Base-by-base conservation (phyloP, 92 coral and sea anemone species). In the Bergia sp. region DNA sequence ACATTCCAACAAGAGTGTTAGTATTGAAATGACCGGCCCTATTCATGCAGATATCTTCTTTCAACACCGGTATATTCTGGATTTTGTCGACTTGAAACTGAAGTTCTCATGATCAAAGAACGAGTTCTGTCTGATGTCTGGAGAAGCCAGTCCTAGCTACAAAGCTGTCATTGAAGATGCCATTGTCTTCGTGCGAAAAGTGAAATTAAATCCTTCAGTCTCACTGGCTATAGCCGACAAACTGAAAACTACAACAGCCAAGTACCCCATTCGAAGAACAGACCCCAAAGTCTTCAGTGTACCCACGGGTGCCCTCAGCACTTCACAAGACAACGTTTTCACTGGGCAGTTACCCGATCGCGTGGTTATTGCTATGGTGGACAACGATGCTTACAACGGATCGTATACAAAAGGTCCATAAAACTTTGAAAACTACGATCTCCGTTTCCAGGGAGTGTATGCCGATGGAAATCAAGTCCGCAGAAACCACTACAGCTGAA, bases 201-300 rank as follows among this genome's bases (percentile, higher is more conserved):
- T 89, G n/a, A 92, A 92, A 82, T 88, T 92, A n/a, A 83, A 86
- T 37, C 90, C 92, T 4, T 91, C 89, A 37, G 88, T 89, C 18
- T 61, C 80, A 44, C 80, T 93, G 11, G 92, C 90, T 43, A 92
- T 91, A 80, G 80, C 91, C 23, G 89, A 77, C 53, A 81, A 92
- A 23, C 85, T 91, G 6, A 82, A 90, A 10, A 88, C 91, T 37
- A 89, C 89, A 53, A 76, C 96, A 0, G 93, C 93, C 90, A 93
- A 93, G 85, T 93, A 93, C 79, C 92, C 93, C 1, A 89, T 93
- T 81, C 72, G 85, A 78, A 86, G 93, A 77, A 87, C 89, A 36
- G 92, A 89, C 53, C 86, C 76, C 61, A 86, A 91, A 77, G 92
- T 91, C 7, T 77, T 93, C 79, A 55, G 89, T 44, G 90, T 89